Evolutionary conservation across 2,888 invertebrate genomes (phyloP).

Genomic region (Acronicta alni): DNA sequence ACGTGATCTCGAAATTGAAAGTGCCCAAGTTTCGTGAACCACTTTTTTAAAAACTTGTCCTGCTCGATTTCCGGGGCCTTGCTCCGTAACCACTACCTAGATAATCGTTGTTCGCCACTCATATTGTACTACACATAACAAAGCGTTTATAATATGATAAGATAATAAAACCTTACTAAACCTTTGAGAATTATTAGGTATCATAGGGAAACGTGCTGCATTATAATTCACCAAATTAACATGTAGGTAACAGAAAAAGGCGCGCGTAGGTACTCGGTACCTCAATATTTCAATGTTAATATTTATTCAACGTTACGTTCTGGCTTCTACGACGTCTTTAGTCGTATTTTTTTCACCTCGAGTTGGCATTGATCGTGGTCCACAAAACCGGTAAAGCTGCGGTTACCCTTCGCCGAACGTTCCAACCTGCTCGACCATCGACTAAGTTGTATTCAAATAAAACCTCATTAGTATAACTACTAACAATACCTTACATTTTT

Average conservation of each 20-base stretch:
- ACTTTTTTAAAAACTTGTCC: constrained; percentile 71
- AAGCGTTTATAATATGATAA: constrained; percentile 25
- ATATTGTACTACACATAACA: constrained; percentile 21
- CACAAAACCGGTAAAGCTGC: constrained; percentile 84
- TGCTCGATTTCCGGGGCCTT: constrained; percentile 52
- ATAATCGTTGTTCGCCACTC: constrained; percentile 17
- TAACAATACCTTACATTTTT: constrained; percentile 49
- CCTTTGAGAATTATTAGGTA: constrained; percentile 14
- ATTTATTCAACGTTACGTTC: constrained; percentile 63
- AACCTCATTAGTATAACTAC: constrained; percentile 57
- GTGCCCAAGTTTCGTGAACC: constrained; percentile 64
- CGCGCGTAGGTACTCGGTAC: constrained; percentile 3
- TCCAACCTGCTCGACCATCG: constrained; percentile 61
- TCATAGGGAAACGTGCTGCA: constrained; percentile 18
- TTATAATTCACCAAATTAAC: constrained; percentile 24
- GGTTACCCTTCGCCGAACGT: constrained; percentile 85
- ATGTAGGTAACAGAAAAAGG: not conserved
- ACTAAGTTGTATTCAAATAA: constrained; percentile 65
- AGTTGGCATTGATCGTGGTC: constrained; percentile 83
- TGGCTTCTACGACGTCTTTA: constrained; percentile 71
- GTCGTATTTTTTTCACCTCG: constrained; percentile 83
- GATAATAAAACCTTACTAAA: constrained; percentile 24
- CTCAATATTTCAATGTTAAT: constrained; percentile 52
- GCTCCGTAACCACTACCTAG: constrained; percentile 27
- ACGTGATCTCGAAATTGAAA: constrained; percentile 68